These are phyloP conservation scores for Ectropis grisescens DNA, from an alignment of 1,140 invertebrate genomes.

Conservation along the genomic window DNA sequence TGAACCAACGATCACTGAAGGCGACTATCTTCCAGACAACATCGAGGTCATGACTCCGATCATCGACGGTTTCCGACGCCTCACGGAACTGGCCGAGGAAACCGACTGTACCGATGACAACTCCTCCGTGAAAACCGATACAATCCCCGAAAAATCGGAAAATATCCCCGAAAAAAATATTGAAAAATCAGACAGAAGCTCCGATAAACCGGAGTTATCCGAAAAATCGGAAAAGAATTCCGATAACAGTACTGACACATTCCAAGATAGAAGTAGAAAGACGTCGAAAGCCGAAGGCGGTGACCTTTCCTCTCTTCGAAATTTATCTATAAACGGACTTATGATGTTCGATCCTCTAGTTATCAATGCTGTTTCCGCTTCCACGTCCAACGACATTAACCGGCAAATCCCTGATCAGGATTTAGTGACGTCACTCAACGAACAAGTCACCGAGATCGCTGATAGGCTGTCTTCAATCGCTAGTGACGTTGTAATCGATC, in stretches of 20 bases:
- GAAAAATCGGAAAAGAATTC: constrained; percentile 13
- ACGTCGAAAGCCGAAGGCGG: constrained; percentile 45
- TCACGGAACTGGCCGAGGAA: constrained; percentile 20
- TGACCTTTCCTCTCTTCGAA: constrained; percentile 52
- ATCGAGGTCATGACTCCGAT: constrained; percentile 64
- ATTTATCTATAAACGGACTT: constrained; percentile 59
- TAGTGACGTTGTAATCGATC: constrained; percentile 38
- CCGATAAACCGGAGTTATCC: not conserved
- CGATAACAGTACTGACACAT: constrained; percentile 37
- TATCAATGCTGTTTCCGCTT: constrained; percentile 42
- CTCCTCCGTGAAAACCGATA: no score
- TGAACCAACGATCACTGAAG: constrained; percentile 52
- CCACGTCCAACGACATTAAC: constrained; percentile 37
- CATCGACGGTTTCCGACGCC: constrained; percentile 49
- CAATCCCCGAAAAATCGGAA: no score
- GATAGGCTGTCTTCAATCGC: constrained; percentile 57
- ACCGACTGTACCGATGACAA: constrained; percentile 18
- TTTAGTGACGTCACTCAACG: constrained; percentile 59
- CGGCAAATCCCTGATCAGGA: constrained; percentile 54
- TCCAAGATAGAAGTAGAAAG: constrained; percentile 47
- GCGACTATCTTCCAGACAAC: constrained; percentile 60
- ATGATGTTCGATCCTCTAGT: constrained; percentile 67
- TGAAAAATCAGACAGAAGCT: constrained; percentile 5
- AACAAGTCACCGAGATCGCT: constrained; percentile 64
- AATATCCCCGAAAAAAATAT: no score